Evolutionary conservation across 1,140 invertebrate species (phyloP), one percentile per base, ranked within the genome.

Genomic region (Trichonephila clavata): DNA sequence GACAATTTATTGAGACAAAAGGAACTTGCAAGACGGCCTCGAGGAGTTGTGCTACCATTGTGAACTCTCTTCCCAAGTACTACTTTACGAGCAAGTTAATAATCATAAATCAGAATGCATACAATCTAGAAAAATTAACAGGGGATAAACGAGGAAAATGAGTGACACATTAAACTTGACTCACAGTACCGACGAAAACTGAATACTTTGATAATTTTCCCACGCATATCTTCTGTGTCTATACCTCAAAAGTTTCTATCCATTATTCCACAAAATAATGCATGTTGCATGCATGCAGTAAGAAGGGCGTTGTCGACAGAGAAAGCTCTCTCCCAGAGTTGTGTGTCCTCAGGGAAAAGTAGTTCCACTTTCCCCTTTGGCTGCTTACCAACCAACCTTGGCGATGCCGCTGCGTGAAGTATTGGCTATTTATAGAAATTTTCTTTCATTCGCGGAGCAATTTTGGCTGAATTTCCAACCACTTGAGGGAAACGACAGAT

Each of bases 391-490:
- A 39, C 27, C 18, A 77, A 77, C 71, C 71, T 77, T 32, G 27
- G 65, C n/a, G 65, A 27, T 68, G 21, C 65, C 21, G 77, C 81
- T 16, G 81, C 16, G 81, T 59, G 81, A 83, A 57, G 50, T 83
- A 57, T 57, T 50, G 24, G 50, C 43, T 83, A 83, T 83, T 83
- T 83, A 83, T 83, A 83, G 50, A 59, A 57, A 57, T 57, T 50
- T 57, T 83, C 24, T 83, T 83, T 20, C 43, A 57, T n/a, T 43
- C 39, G 14, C 7, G 57, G 43, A 57, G 43, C 81, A 77, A 77
- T 83, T 59, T 83, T 59, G 43, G 50, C 43, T n/a, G 81, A n/a
- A 83, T 83, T 59, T 83, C 50, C 43, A 59, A 83, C 81, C 81
- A 83, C 81, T 83, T 83, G 81, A 83, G 8, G 81, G 43, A 63